These are phyloP conservation scores for Merodon equestris DNA, from an alignment of 2,888 invertebrate species.

Conservation along the genomic window DNA sequence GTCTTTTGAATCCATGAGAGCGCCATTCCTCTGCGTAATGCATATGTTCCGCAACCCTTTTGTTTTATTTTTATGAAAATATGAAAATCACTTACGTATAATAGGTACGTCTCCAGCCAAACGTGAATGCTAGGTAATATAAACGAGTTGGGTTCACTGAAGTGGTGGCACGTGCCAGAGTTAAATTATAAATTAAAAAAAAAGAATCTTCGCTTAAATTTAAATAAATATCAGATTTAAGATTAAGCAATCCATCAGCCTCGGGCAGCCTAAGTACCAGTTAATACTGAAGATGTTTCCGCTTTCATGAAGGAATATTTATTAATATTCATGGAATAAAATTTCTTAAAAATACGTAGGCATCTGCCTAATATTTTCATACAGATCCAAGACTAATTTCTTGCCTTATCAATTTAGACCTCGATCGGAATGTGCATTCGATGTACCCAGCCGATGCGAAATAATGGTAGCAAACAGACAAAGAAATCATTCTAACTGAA, in stretches of 20 bases:
- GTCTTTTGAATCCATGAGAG: slow-evolving; percentile 56
- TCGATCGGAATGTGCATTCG: no score
- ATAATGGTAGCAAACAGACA: no score
- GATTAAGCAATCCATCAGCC: slow-evolving; percentile 32
- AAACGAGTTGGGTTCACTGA: slow-evolving; percentile 21
- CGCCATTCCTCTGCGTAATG: slow-evolving; percentile 44
- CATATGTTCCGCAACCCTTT: slow-evolving; percentile 41
- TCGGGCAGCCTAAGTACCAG: slow-evolving; percentile 3
- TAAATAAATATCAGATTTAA: slow-evolving; percentile 64
- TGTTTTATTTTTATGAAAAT: slow-evolving; percentile 17
- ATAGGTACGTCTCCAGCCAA: slow-evolving; percentile 60
- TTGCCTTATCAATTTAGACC: no score
- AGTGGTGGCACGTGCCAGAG: slow-evolving; percentile 61
- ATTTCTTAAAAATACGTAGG: no score
- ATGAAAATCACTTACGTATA: slow-evolving; percentile 59
- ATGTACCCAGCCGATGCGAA: no score
- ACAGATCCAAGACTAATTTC: no score
- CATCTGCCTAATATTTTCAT: no score
- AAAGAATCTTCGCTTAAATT: slow-evolving; percentile 61
- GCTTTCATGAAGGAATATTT: slow-evolving; percentile 24
- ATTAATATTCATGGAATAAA: slow-evolving; percentile 56
- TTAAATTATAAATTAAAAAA: slow-evolving; percentile 56
- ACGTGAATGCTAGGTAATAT: no score
- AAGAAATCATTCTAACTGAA: no score
- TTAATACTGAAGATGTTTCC: slow-evolving; percentile 44